phyloP scores from a whole-genome alignment of 2,888 invertebrate genomes.

The Frankliniella intonsa region DNA sequence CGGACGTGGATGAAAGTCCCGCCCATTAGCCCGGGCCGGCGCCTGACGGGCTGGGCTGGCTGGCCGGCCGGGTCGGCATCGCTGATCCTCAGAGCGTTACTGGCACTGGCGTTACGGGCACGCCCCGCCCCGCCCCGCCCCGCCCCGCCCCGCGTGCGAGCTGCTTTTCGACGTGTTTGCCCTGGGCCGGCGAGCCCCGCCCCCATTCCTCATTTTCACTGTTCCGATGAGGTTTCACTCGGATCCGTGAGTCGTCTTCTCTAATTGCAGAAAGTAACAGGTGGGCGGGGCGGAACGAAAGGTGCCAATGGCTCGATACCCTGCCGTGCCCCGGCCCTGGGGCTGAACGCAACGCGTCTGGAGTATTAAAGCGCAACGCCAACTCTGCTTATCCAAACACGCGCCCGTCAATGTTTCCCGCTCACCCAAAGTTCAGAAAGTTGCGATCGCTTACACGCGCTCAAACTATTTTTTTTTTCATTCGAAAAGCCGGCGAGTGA shows the following conservation, averaged over 20 bases:
- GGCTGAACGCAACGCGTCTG: too few relatives aligned
- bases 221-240: slow-evolving; percentile 7
- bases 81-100: background rate
- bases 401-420: too few relatives aligned
- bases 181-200: background rate
- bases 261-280: slow-evolving; percentile 11
- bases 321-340: too few relatives aligned
- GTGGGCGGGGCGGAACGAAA: background rate
- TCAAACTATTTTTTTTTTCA: too few relatives aligned
- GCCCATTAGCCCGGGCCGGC: background rate
- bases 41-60: background rate
- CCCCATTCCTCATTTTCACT: slow-evolving; percentile 9
- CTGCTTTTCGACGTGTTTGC: background rate
- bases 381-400: too few relatives aligned
- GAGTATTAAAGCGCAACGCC: too few relatives aligned
- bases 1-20: slow-evolving; percentile 5
- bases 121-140: background rate
- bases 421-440: too few relatives aligned
- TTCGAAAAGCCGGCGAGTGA: too few relatives aligned
- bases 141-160: background rate
- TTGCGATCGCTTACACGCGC: too few relatives aligned
- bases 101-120: background rate
- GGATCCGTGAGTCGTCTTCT: background rate
- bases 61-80: background rate
- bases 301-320: too few relatives aligned